These are phyloP conservation scores for Mustelus asterias DNA, from an alignment of 2,113 vertebrate species.

Conservation along the genomic window DNA sequence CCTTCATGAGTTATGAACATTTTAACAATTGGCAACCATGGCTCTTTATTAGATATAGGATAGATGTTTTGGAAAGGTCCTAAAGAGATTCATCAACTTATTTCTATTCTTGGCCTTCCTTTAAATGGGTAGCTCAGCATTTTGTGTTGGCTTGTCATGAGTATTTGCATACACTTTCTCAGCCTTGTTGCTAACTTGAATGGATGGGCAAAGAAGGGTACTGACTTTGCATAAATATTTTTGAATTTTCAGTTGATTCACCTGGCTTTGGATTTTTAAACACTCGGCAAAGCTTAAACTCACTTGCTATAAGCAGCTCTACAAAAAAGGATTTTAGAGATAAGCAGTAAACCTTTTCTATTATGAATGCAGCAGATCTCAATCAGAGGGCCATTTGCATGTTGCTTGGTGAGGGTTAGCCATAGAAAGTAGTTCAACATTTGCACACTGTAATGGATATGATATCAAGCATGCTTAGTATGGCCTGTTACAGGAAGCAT, in stretches of 20 bases:
- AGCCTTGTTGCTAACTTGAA: neutral
- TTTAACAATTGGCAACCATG: neutral
- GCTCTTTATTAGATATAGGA: neutral
- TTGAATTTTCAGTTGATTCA: neutral
- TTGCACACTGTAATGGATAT: neutral
- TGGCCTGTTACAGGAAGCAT: constrained; percentile 13
- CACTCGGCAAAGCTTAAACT: neutral
- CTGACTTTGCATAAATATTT: neutral
- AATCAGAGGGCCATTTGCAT: neutral
- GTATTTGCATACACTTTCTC: neutral
- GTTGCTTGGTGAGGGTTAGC: neutral
- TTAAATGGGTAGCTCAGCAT: neutral
- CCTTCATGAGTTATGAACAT: neutral
- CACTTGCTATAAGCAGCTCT: neutral
- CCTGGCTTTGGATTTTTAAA: neutral
- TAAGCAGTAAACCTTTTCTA: neutral
- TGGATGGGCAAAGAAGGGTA: neutral
- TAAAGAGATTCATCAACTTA: neutral
- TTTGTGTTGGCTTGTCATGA: neutral
- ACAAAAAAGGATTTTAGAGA: neutral
- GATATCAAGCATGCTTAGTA: neutral
- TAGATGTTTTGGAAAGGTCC: neutral
- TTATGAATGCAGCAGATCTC: neutral
- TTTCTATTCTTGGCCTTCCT: neutral
- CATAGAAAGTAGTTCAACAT: neutral